A percentile compares a stretch with the other conserved stretches of the same genome.
phyloP scores from a whole-genome alignment of 2,888 invertebrate genomes.

The Synanthedon formicaeformis region DNA sequence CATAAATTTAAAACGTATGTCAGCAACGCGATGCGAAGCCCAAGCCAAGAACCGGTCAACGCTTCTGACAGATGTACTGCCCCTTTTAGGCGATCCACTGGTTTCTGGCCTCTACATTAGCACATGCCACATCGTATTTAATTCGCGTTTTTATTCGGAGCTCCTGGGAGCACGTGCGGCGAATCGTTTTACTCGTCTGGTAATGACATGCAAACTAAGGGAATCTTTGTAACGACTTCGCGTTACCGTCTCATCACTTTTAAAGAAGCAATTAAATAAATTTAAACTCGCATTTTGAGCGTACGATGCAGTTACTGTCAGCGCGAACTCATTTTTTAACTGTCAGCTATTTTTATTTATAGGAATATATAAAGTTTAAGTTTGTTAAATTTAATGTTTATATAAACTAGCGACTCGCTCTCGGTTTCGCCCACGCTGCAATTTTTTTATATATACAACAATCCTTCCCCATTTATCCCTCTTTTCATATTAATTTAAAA shows the following conservation, averaged over 20 bases:
- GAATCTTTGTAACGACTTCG: constrained; percentile 16
- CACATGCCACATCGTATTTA: constrained; percentile 13
- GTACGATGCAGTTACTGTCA: constrained; percentile 4
- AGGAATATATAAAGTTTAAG: no score
- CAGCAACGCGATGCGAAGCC: no score
- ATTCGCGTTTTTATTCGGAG: constrained; percentile 12
- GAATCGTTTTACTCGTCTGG: constrained; percentile 4
- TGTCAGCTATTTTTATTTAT: constrained; percentile 1
- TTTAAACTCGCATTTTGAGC: constrained; percentile 2
- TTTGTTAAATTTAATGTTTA: no score
- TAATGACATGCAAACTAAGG: constrained; percentile 7
- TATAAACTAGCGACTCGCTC: no score
- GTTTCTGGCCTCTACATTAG: constrained; percentile 6
- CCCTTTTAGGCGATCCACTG: constrained; percentile 14
- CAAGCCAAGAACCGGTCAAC: constrained; percentile 4
- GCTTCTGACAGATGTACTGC: constrained; percentile 12
- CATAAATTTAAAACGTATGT: no score
- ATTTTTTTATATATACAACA: no score
- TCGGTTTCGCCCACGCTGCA: no score
- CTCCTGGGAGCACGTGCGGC: constrained; percentile 16
- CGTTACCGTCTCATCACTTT: constrained; percentile 14
- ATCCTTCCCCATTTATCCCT: no score
- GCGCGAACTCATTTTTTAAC: constrained; percentile 3
- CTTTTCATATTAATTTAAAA: no score
- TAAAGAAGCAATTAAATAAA: constrained; percentile 17